A percentile compares a stretch with the other conserved stretches of the same genome.
phyloP scores from a whole-genome alignment of 2,888 invertebrate genomes.

The Callinectes sapidus region DNA sequence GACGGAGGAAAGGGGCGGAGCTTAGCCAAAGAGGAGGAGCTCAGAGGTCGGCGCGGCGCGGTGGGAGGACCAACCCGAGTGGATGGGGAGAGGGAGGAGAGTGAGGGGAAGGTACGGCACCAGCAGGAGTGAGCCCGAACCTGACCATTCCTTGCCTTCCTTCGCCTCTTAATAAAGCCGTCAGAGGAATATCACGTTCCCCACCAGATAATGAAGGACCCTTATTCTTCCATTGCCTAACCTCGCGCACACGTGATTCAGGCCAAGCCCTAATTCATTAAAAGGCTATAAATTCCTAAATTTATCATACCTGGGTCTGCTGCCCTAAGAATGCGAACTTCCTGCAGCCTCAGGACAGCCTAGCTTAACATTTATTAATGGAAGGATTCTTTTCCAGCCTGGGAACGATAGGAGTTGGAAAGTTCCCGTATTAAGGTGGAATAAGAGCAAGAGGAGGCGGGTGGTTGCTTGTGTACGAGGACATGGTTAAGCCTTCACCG shows the following conservation, averaged over 20 bases:
- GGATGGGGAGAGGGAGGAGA: not conserved
- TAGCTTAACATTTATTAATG: not conserved
- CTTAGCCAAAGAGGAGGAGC: not conserved
- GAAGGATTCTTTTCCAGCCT: not conserved
- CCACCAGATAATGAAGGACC: conserved; percentile 9
- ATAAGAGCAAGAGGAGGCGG: not conserved
- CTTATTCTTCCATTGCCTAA: not conserved
- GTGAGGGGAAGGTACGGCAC: not conserved
- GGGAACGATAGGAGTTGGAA: not conserved
- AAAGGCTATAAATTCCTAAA: not conserved
- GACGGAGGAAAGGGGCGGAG: not conserved
- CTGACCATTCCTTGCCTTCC: conserved; percentile 9
- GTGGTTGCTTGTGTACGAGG: not conserved
- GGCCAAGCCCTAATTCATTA: not conserved
- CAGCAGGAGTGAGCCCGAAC: not conserved
- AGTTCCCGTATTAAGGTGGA: not conserved
- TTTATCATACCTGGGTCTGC: not conserved
- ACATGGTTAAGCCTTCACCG: not conserved
- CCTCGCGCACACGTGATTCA: conserved; percentile 2
- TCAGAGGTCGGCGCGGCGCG: conserved; percentile 4
- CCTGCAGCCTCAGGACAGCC: not conserved
- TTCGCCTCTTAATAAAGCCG: conserved; percentile 11
- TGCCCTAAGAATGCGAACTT: not conserved
- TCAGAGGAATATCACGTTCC: conserved; percentile 21
- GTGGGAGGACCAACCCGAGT: not conserved